Conservation (phyloP, 2,113 vertebrate genomes). For the Galbula dea region DNA sequence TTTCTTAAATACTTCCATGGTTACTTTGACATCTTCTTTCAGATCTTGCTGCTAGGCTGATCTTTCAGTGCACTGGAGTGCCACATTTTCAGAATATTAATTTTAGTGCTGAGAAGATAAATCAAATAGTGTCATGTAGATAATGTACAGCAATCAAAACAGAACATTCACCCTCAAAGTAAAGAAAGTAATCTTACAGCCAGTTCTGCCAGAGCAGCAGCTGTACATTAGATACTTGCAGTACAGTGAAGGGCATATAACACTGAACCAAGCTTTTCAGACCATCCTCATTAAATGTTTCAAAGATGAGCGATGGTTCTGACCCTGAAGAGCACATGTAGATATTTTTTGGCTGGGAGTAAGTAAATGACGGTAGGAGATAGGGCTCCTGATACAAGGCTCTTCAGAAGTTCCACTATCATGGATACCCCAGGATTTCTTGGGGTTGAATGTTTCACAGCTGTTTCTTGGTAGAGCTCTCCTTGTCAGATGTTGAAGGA, state of each 20-base stretch:
- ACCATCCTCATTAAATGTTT: background rate
- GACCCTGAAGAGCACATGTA: background rate
- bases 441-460: background rate
- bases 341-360: background rate
- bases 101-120: background rate
- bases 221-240: background rate
- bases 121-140: background rate
- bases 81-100: background rate
- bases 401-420: too few relatives aligned
- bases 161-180: too few relatives aligned
- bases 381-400: too few relatives aligned
- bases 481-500: background rate
- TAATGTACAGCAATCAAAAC: background rate
- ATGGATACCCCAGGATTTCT: too few relatives aligned
- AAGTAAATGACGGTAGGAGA: background rate
- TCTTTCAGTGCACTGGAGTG: background rate
- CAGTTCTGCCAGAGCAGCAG: background rate
- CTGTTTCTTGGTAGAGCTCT: background rate
- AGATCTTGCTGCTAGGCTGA: background rate
- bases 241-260: background rate
- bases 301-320: background rate
- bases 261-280: background rate
- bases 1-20: background rate
- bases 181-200: background rate
- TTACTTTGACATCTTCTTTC: background rate